Conservation (phyloP, 53 echinoderm and acorn worm species). For the Luidia sarsii region DNA sequence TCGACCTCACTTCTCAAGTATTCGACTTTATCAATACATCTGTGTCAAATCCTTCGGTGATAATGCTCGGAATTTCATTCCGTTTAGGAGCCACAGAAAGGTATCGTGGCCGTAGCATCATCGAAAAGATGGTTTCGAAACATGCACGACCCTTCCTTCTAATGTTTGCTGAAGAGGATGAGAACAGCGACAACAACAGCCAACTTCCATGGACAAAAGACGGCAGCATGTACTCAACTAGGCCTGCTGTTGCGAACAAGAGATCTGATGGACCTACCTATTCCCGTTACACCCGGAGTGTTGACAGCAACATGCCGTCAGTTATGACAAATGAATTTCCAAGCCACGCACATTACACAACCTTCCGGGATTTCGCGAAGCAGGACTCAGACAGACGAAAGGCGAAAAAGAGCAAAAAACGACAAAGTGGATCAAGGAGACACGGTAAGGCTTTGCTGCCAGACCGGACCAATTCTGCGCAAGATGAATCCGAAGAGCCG, state of each 20-base stretch:
- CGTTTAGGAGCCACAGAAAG: not conserved
- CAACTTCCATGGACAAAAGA: conserved; percentile 15
- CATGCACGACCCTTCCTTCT: conserved; percentile 73
- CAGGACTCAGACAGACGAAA: conserved; percentile 72
- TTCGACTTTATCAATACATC: conserved; percentile 8
- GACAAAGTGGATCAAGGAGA: conserved; percentile 7
- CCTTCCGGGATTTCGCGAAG: conserved; percentile 72
- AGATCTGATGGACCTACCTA: not conserved
- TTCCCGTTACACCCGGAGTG: conserved; percentile 22
- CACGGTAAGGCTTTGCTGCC: conserved; percentile 20
- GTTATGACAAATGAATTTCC: conserved; percentile 60
- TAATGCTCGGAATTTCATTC: conserved; percentile 57
- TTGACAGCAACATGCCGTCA: conserved; percentile 29
- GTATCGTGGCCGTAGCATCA: not conserved
- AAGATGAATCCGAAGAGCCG: conserved; percentile 1
- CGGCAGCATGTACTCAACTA: too few species aligned
- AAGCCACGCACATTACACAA: conserved; percentile 38
- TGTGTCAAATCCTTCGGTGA: not conserved
- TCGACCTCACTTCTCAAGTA: conserved; percentile 39
- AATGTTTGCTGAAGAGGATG: conserved; percentile 63
- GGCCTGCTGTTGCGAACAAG: too few species aligned
- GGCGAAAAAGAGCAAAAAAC: conserved; percentile 60
- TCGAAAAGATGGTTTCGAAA: conserved; percentile 46
- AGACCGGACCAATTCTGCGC: conserved; percentile 16
- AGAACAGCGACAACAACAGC: not conserved